Base-by-base conservation (phyloP, 2,797 vertebrate species). In the Notolabrus celidotus region DNA sequence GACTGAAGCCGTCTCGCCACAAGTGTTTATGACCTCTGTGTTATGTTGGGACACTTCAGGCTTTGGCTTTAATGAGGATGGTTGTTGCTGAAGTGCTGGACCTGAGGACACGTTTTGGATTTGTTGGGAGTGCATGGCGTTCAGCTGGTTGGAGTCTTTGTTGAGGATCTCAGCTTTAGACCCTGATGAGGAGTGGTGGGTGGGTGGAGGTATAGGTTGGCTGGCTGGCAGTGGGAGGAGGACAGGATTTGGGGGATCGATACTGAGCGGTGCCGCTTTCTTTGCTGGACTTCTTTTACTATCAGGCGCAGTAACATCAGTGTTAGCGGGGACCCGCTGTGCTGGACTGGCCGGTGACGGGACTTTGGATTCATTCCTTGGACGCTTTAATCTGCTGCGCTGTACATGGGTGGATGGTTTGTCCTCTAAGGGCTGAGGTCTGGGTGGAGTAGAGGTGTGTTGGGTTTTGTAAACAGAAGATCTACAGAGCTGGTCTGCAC, bases 231-330 rank as follows among this genome's bases (percentile, higher is more conserved):
- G 27, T 0, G 86, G 82, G 38, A 93, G 75, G 7, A 92, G 66
- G 23, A 90, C 91, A 0, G 92, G 92, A 33, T 93, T 93, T n/a
- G 92, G 92, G 19, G 92, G 92, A 38, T 93, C 92, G 17, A 77
- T 90, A 42, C 71, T 88, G 14, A 80, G 6, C 12, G 65, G 23
- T 1, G 53, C 12, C 4, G 20, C 36, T 34, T 80, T 91, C 60
- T 88, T 91, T 9, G 29, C 49, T 11, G 71, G 68, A 67, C 80
- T 86, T 36, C 15, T 84, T 47, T 69, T 82, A 34, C 49, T 69
- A 25, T 73, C 42, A 1, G 36, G 10, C 5, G n/a, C 52, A 11
- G 15, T 19, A 11, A 17, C 3, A 8, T 31, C 20, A 6, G 27
- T n/a, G 17, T 62, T 2, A 14, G 43, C 8, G 7, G 38, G 7